phyloP scores from a whole-genome alignment of 2,888 invertebrate species.

The Agrochola macilenta region DNA sequence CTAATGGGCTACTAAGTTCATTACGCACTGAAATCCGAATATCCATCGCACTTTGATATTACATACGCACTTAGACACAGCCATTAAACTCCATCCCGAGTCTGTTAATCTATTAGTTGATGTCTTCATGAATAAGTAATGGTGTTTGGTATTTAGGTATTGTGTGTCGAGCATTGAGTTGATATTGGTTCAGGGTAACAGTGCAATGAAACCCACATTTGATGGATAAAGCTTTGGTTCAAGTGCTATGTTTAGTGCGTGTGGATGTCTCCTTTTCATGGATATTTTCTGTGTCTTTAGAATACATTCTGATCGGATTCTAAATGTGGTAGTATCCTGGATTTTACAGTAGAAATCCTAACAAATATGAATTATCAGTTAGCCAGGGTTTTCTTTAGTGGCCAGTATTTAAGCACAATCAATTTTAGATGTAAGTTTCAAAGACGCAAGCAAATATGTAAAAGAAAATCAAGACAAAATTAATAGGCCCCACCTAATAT shows the following conservation, averaged over 20 bases:
- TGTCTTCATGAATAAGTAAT: constrained; percentile 66
- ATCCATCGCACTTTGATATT: constrained; percentile 62
- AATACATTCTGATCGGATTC: no score
- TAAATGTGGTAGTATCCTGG: no score
- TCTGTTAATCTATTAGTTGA: constrained; percentile 66
- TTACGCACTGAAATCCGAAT: constrained; percentile 55
- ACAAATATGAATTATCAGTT: no score
- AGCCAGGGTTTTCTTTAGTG: no score
- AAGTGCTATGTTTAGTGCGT: background rate
- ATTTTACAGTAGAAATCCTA: no score
- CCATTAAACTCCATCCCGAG: constrained; percentile 56
- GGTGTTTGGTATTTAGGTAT: constrained; percentile 56
- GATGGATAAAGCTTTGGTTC: background rate
- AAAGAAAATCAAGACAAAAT: constrained; percentile 23
- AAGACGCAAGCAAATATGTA: background rate
- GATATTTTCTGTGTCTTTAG: background rate
- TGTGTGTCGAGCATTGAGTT: constrained; percentile 37
- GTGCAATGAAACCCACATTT: constrained; percentile 11
- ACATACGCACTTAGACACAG: constrained; percentile 57
- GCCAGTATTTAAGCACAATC: no score
- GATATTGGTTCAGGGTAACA: constrained; percentile 17
- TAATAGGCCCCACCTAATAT: constrained; percentile 34
- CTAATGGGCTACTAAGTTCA: constrained; percentile 56
- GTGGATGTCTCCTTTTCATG: background rate
- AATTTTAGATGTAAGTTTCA: background rate